Percentiles rank a stretch among this genome's conserved stretches.
These are phyloP conservation scores for Caenorhabditis virilis DNA, from an alignment of 2,888 invertebrate genomes.

Conservation along the genomic window DNA sequence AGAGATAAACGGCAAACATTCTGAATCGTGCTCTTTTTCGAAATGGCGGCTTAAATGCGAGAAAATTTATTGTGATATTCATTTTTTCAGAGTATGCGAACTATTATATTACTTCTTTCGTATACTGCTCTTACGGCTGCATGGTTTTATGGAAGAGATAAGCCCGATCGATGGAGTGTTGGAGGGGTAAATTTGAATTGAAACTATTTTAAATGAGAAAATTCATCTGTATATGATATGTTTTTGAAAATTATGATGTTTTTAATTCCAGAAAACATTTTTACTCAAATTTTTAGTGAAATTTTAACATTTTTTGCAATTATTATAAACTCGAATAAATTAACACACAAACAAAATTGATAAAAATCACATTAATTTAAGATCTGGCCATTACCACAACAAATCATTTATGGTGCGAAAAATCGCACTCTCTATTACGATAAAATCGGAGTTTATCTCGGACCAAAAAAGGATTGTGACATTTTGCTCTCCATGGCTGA, in stretches of 20 bases:
- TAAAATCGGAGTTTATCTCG: conserved; percentile 48
- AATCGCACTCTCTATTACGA: conserved; percentile 53
- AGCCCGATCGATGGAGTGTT: conserved; percentile 47
- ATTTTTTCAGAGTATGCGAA: not conserved
- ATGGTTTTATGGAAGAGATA: conserved; percentile 53
- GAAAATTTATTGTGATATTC: too few relatives aligned
- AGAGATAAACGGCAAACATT: conserved; percentile 31
- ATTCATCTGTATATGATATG: conserved; percentile 14
- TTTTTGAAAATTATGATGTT: too few relatives aligned
- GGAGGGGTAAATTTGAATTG: conserved; percentile 40
- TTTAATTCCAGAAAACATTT: too few relatives aligned
- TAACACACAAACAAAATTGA: too few relatives aligned
- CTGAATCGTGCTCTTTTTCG: too few relatives aligned
- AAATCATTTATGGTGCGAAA: conserved; percentile 54
- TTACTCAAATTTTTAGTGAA: too few relatives aligned
- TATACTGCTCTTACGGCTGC: conserved; percentile 8
- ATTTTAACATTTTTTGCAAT: too few relatives aligned
- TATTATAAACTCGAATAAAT: too few relatives aligned
- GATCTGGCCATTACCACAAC: conserved; percentile 62
- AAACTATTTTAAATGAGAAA: conserved; percentile 3
- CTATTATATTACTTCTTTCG: conserved; percentile 14
- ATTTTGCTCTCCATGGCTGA: conserved; percentile 50
- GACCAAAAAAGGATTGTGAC: conserved; percentile 49
- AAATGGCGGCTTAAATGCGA: too few relatives aligned
- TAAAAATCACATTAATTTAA: too few relatives aligned